Evolutionary conservation across 2,888 invertebrate species (phyloP).

Genomic region (Lamproptera curius): DNA sequence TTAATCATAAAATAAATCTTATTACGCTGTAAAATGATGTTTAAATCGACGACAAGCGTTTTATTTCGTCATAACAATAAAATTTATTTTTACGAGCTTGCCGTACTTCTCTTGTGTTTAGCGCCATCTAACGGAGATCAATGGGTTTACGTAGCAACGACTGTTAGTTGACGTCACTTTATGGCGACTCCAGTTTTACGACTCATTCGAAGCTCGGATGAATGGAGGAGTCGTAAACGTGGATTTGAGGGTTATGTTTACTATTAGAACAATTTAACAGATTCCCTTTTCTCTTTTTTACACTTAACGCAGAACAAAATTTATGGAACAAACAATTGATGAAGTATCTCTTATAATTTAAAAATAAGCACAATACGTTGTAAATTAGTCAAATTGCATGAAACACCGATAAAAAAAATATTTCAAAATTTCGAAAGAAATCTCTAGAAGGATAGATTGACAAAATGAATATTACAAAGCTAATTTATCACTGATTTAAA

Average conservation of each 20-base stretch:
- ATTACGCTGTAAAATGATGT: conserved; percentile 76
- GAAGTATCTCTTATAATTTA: too few relatives aligned
- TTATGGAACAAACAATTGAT: too few relatives aligned
- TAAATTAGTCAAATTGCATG: too few relatives aligned
- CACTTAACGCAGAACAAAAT: too few relatives aligned
- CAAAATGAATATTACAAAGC: too few relatives aligned
- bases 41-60: conserved; percentile 79
- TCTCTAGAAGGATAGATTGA: too few relatives aligned
- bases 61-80: conserved; percentile 79
- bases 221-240: conserved; percentile 60
- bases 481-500: conserved; percentile 18
- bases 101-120: conserved; percentile 44
- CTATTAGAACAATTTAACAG: conserved; percentile 18
- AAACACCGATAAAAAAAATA: too few relatives aligned
- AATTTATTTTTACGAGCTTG: conserved; percentile 74
- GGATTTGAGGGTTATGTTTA: conserved; percentile 35
- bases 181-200: conserved; percentile 52
- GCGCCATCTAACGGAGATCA: conserved; percentile 59
- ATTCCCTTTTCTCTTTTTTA: too few relatives aligned
- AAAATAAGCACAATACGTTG: too few relatives aligned
- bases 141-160: conserved; percentile 44
- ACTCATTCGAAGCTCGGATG: conserved; percentile 52
- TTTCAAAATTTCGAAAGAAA: too few relatives aligned
- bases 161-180: conserved; percentile 50
- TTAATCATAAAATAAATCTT: conserved; percentile 79